Conservation (phyloP, 2,888 invertebrate species). For the Cantharis rustica region DNA sequence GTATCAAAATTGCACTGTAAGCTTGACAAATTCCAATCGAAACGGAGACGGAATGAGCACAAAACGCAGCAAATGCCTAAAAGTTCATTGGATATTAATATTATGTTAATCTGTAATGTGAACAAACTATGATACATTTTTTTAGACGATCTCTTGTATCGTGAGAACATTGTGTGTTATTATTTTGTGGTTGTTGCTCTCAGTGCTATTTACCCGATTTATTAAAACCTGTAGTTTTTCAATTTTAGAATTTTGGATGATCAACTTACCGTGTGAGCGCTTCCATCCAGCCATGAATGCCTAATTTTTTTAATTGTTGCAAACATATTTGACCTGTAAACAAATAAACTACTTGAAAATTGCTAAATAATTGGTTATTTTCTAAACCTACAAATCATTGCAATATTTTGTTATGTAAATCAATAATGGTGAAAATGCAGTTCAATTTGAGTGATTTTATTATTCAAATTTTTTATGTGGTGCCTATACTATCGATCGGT, state of each 20-base stretch:
- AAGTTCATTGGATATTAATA: neutral
- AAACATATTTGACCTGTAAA: neutral
- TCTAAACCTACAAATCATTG: neutral
- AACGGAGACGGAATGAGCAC: slow-evolving; percentile 75
- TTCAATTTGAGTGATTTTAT: neutral
- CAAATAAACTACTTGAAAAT: neutral
- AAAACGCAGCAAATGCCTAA: slow-evolving; percentile 71
- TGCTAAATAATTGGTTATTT: neutral
- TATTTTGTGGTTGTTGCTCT: neutral
- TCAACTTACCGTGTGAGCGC: neutral
- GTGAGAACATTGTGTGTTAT: neutral
- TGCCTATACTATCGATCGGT: neutral
- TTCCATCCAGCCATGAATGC: neutral
- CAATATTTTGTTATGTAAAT: neutral
- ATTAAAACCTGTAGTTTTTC: neutral
- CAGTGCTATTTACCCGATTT: neutral
- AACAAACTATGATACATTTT: neutral
- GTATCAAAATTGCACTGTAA: slow-evolving; percentile 75
- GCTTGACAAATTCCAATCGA: slow-evolving; percentile 78
- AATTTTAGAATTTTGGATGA: neutral
- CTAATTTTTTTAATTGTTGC: neutral
- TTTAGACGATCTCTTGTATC: neutral
- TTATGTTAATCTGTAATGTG: neutral
- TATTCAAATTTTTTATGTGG: neutral
- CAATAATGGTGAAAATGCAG: neutral